phyloP scores from a whole-genome alignment of 2,113 vertebrate species.

The Stigmatopora nigra region DNA sequence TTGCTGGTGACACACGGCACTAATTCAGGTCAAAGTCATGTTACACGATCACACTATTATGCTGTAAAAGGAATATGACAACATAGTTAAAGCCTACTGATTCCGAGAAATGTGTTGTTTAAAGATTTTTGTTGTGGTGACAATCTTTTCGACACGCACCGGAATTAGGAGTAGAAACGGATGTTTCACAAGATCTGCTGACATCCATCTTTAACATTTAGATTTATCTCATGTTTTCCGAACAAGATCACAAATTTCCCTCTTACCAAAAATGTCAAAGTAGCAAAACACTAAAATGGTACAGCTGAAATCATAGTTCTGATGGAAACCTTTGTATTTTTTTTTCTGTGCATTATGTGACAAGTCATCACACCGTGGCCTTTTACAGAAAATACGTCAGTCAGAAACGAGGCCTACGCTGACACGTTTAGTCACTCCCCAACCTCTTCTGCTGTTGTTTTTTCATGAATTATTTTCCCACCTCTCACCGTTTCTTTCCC shows the following conservation, averaged over 20 bases:
- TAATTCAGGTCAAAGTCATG: neutral
- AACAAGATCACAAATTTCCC: neutral
- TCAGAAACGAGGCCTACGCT: slow-evolving; percentile 25
- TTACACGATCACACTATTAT: neutral
- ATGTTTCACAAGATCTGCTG: neutral
- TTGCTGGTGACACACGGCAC: slow-evolving; percentile 10
- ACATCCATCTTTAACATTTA: neutral
- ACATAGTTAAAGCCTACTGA: neutral
- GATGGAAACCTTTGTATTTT: neutral
- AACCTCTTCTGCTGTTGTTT: slow-evolving; percentile 15
- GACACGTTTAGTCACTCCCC: slow-evolving; percentile 26
- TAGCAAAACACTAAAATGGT: neutral
- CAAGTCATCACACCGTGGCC: neutral
- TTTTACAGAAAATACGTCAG: neutral
- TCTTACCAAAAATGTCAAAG: neutral
- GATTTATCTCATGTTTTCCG: neutral
- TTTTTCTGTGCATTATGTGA: neutral
- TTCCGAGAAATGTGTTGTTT: neutral
- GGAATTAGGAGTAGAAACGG: no score
- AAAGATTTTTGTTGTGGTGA: neutral
- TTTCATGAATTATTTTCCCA: slow-evolving; percentile 6
- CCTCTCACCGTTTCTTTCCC: slow-evolving; percentile 39
- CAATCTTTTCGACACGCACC: neutral
- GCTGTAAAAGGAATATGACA: neutral
- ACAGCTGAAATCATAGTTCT: neutral